A percentile compares a stretch with the other conserved stretches of the same genome.
Conservation (phyloP, 2,797 vertebrate species). For the Tadarida brasiliensis region DNA sequence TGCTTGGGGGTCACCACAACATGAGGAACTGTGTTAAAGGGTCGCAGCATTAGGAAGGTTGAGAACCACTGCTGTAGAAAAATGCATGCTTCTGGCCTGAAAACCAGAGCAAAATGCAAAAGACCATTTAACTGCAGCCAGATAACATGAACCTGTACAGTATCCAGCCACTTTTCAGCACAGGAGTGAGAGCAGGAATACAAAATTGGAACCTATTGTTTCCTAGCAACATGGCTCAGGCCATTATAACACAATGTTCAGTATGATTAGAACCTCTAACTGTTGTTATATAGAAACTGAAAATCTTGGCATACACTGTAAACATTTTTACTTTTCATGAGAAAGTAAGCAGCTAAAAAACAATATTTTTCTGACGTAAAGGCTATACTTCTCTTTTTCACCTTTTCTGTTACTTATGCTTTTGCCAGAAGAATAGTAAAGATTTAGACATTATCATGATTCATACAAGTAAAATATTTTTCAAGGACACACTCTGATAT, state of each 20-base stretch:
- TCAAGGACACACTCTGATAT: constrained; percentile 90
- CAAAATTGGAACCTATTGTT: constrained; percentile 89
- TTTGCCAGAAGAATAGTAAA: constrained; percentile 87
- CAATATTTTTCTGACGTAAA: constrained; percentile 86
- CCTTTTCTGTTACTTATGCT: constrained; percentile 83
- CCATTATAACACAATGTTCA: constrained; percentile 89
- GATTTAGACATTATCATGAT: constrained; percentile 87
- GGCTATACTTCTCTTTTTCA: constrained; percentile 85
- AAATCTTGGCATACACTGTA: constrained; percentile 90
- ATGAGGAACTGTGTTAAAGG: too few relatives aligned
- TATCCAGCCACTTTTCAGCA: constrained; percentile 91
- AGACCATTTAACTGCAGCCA: constrained; percentile 90
- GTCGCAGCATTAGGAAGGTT: too few relatives aligned
- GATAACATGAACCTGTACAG: constrained; percentile 91
- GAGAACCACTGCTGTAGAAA: too few relatives aligned
- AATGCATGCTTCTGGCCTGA: constrained; percentile 91
- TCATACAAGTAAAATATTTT: constrained; percentile 90
- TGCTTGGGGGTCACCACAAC: too few relatives aligned
- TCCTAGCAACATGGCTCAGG: constrained; percentile 90
- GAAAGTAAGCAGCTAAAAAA: constrained; percentile 87
- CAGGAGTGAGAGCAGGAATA: constrained; percentile 91
- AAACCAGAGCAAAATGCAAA: constrained; percentile 92
- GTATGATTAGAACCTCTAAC: constrained; percentile 89
- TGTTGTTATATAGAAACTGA: constrained; percentile 88
- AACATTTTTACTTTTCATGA: constrained; percentile 89